phyloP scores from a whole-genome alignment of 2,797 vertebrate genomes.

The Sebastes trivittatus region DNA sequence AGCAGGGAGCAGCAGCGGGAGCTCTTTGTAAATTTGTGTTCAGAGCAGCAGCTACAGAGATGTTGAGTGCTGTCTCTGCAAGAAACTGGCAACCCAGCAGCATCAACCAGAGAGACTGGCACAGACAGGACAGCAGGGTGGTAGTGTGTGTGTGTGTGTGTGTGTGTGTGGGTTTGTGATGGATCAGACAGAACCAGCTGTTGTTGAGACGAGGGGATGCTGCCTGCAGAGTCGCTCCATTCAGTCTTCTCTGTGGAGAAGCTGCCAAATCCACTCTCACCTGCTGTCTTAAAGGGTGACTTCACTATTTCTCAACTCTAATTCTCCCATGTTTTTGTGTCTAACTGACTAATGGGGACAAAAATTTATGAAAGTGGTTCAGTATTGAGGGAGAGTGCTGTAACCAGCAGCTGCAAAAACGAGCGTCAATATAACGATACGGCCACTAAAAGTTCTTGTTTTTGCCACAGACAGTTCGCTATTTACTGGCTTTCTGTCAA shows the following conservation, averaged over 20 bases:
- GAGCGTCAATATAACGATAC: too few species aligned
- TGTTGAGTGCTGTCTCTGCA: constrained; percentile 33
- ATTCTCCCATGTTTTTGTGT: too few species aligned
- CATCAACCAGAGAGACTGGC: constrained; percentile 13
- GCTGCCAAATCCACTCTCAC: constrained; percentile 24
- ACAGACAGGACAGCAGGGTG: constrained; percentile 27
- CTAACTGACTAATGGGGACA: too few species aligned
- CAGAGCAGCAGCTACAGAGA: constrained; percentile 32
- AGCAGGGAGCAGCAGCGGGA: constrained; percentile 2
- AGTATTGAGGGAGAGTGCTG: too few species aligned
- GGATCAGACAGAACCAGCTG: constrained; percentile 41
- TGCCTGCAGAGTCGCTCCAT: constrained; percentile 32
- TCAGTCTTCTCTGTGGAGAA: constrained; percentile 14
- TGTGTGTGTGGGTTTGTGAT: background rate
- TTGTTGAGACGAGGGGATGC: constrained; percentile 24
- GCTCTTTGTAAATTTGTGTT: constrained; percentile 44
- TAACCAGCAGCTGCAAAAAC: too few species aligned
- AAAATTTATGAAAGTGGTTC: too few species aligned
- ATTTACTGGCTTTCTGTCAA: too few species aligned
- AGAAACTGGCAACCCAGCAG: constrained; percentile 33
- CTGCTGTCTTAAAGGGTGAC: constrained; percentile 2
- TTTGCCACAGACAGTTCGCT: too few species aligned
- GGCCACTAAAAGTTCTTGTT: too few species aligned
- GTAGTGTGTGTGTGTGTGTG: background rate
- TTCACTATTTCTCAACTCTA: too few species aligned